Percentiles rank a stretch among this genome's conserved stretches.
These are phyloP conservation scores for Micrastur ruficollis DNA, from an alignment of 2,797 vertebrate species.

Conservation along the genomic window DNA sequence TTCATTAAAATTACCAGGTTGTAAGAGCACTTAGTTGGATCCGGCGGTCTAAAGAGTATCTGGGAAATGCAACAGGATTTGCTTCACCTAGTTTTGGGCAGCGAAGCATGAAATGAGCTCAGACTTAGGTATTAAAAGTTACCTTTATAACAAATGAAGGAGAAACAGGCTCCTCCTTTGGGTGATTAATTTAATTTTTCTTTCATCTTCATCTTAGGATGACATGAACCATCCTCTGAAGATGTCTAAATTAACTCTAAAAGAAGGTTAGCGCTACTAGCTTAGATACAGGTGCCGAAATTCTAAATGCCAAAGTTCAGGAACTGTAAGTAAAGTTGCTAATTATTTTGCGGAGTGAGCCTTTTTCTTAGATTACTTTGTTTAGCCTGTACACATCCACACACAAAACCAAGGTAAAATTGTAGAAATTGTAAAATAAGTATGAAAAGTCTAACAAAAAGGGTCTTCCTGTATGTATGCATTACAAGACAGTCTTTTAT, in stretches of 20 bases:
- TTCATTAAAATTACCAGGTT: background rate
- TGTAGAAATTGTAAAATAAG: background rate
- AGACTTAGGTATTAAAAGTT: background rate
- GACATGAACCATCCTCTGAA: background rate
- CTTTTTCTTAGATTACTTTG: background rate
- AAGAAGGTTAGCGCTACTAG: background rate
- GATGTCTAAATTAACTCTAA: background rate
- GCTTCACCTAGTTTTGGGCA: background rate
- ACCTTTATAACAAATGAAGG: background rate
- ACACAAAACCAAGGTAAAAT: background rate
- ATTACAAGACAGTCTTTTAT: background rate
- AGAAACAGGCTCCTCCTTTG: background rate
- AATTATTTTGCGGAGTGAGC: background rate
- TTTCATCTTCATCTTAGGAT: background rate
- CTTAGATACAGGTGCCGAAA: background rate
- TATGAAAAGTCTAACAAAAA: background rate
- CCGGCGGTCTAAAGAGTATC: background rate
- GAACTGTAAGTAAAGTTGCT: background rate
- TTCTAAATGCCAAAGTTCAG: background rate
- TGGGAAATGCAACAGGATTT: background rate
- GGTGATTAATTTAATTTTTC: background rate
- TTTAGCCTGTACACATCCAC: background rate
- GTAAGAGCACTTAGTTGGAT: background rate
- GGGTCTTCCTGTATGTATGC: background rate
- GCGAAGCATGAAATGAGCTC: background rate